Conservation (phyloP, 2,113 vertebrate genomes). For the Epinephelus fuscoguttatus region DNA sequence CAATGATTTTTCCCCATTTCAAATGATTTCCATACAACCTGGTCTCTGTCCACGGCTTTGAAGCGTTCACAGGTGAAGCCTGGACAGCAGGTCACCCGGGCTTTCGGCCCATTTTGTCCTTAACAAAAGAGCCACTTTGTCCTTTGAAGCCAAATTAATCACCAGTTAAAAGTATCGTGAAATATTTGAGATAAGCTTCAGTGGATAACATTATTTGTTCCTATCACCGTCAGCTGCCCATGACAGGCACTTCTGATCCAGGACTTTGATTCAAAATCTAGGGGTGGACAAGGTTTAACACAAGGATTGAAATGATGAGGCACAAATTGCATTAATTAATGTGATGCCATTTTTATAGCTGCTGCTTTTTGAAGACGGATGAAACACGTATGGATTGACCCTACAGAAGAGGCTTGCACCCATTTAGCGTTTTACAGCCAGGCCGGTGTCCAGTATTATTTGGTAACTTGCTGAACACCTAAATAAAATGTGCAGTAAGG, state of each 20-base stretch:
- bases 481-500: slow-evolving; percentile 73
- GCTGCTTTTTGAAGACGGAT: neutral
- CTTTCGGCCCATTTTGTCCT: slow-evolving; percentile 12
- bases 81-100: neutral
- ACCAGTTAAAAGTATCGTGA: slow-evolving; percentile 17
- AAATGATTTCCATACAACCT: slow-evolving; percentile 32
- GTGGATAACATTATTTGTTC: slow-evolving; percentile 36
- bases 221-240: slow-evolving; percentile 25
- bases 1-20: slow-evolving; percentile 2
- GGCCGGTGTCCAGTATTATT: slow-evolving; percentile 53
- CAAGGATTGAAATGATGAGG: neutral
- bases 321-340: slow-evolving; percentile 7
- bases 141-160: slow-evolving; percentile 52
- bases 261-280: slow-evolving; percentile 17
- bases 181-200: slow-evolving; percentile 37
- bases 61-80: slow-evolving; percentile 38
- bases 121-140: slow-evolving; percentile 32
- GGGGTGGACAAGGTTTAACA: slow-evolving; percentile 3
- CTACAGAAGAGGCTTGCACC: slow-evolving; percentile 11
- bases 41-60: slow-evolving; percentile 37
- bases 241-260: slow-evolving; percentile 19
- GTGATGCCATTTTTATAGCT: neutral
- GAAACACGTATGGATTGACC: slow-evolving; percentile 5
- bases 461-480: slow-evolving; percentile 71
- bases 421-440: slow-evolving; percentile 43